phyloP scores from a whole-genome alignment of 2,113 vertebrate species.

The Peucedramus taeniatus region DNA sequence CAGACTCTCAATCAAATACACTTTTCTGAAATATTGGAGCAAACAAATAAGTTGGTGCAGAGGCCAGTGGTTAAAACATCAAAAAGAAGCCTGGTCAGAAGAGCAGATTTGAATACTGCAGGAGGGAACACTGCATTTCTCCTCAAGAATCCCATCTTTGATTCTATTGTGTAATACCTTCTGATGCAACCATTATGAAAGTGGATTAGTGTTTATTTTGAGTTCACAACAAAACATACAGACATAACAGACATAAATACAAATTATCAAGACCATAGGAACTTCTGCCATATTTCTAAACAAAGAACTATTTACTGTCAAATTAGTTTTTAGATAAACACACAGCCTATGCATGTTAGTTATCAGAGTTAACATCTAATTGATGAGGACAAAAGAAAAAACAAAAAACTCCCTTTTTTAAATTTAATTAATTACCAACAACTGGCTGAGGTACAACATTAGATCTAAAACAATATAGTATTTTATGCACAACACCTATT shows the following conservation, averaged over 20 bases:
- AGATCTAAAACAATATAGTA: not conserved
- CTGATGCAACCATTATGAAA: not conserved
- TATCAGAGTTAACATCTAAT: not conserved
- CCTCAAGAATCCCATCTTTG: not conserved
- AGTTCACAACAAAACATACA: not conserved
- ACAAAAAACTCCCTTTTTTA: not conserved
- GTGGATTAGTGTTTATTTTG: not conserved
- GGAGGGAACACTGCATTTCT: not conserved
- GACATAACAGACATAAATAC: not conserved
- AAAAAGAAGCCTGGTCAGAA: not conserved
- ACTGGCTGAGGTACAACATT: not conserved
- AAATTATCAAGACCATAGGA: not conserved
- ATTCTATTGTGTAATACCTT: not conserved
- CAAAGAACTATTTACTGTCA: not conserved
- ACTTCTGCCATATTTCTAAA: not conserved
- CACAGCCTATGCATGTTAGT: not conserved
- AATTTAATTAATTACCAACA: not conserved
- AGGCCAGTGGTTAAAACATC: not conserved
- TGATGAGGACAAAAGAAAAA: not conserved
- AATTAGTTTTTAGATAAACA: not conserved
- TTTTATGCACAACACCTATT: not conserved
- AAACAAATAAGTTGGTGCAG: not conserved
- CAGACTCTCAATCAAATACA: accelerated
- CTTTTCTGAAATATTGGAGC: not conserved
- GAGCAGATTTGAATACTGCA: not conserved